Base-by-base conservation (phyloP, 2,797 vertebrate genomes). In the Apodemus agrarius region DNA sequence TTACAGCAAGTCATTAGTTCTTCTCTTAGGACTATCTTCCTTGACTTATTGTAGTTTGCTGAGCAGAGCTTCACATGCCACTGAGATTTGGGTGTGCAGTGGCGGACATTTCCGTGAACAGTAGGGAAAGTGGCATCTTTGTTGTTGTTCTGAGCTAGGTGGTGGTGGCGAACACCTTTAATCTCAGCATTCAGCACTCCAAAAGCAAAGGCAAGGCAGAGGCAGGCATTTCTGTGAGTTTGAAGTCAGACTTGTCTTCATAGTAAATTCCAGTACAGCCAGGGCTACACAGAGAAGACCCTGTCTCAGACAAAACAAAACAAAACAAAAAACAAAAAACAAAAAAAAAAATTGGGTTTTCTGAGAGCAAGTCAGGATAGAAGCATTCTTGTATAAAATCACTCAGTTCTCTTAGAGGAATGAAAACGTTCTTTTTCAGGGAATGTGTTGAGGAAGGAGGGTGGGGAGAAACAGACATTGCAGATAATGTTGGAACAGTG, bases 21-120 rank as follows among this genome's bases (percentile, higher is more conserved):
- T 86, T 91, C 78, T 85, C 37, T 26, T 31, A 74, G 43, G 26
- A 14, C 86, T 84, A 79, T 91, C 93, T 90, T 57, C 59, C 57
- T 95, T 89, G 46, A 93, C 3, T 78, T 7, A 82, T 82, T 91
- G 90, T 85, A 82, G 83, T 37, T 84, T 94, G 59, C 80, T 95
- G 76, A 29, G 52, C 78, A 75, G 31, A 75, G 43, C 61, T 90
- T 75, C 26, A 59, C 31, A 34, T 61, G 67, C 4, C 40, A 8
- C 34, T 76, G 7, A 2, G 31, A 24, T 97, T 85, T 88, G 54
- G 65, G 9, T 69, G 29, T 63, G 3, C 79, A 76, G 34, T 69
- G n/a, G 43, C 52, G 49, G 14, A 22, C n/a, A 65, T 85, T 80
- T 90, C 75, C 89, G 67, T 46, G 49, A 65, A 67, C 29, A 76